These are phyloP conservation scores for Drosophila anomelani DNA, from an alignment of 2,888 invertebrate species.

Conservation along the genomic window DNA sequence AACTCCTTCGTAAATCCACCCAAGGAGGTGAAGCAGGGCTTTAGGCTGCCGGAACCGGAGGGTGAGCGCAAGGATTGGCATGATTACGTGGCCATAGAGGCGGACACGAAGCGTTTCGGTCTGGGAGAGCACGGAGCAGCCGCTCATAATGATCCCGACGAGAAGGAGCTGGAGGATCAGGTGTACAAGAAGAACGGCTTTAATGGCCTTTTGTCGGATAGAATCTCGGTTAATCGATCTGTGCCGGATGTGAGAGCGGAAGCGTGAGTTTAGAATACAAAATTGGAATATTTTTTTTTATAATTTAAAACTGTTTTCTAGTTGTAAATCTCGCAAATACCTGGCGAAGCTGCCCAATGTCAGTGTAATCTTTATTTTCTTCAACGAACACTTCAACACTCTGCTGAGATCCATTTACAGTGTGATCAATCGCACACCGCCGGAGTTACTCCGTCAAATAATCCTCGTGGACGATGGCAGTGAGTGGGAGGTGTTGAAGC, in stretches of 20 bases:
- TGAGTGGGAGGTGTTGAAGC: constrained; percentile 89
- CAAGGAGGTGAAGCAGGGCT: constrained; percentile 39
- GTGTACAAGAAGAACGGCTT: constrained; percentile 96
- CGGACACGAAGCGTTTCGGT: constrained; percentile 87
- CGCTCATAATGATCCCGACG: constrained; percentile 87
- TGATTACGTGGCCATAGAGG: constrained; percentile 88
- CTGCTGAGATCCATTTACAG: constrained; percentile 92
- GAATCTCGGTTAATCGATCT: constrained; percentile 94
- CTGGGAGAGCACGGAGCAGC: constrained; percentile 90
- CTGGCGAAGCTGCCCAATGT: constrained; percentile 87
- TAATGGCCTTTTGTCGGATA: constrained; percentile 95
- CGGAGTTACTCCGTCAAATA: constrained; percentile 91
- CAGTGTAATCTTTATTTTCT: constrained; percentile 96
- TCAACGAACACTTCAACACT: constrained; percentile 96
- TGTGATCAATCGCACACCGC: constrained; percentile 93
- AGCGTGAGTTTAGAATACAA: constrained; percentile 81
- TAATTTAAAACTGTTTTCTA: constrained; percentile 23
- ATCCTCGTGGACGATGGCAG: constrained; percentile 95
- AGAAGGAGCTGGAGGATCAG: constrained; percentile 86
- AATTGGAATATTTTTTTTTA: neutral
- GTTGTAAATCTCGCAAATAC: constrained; percentile 78
- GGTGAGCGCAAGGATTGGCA: constrained; percentile 91
- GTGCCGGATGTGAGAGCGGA: constrained; percentile 90
- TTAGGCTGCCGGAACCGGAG: constrained; percentile 62
- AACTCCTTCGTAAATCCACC: constrained; percentile 39